Base-by-base conservation (phyloP, 2,797 vertebrate genomes). In the Adrianichthys oophorus region DNA sequence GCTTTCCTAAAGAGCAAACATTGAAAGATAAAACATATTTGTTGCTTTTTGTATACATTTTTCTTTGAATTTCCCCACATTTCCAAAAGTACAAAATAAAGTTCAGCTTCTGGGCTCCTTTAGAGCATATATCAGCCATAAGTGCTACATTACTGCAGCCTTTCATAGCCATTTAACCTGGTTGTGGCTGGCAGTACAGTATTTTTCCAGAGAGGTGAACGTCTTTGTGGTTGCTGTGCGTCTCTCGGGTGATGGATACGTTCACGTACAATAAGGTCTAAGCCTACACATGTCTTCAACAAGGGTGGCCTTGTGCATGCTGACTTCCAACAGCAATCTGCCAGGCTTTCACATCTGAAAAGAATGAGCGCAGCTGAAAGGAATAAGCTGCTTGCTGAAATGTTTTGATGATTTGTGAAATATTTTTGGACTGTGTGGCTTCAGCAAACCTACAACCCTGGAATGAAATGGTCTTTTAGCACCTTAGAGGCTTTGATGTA, bases 251-350 rank as follows among this genome's bases (percentile, higher is more conserved):
- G 85, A 89, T 82, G 76, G 85, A 87, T 85, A 70, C 12, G 43
- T 65, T 66, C 37, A 2, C 54, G 70, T 55, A 83, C 80, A 85
- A 85, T 72, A 74, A 83, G 85, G 75, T 73, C 76, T 75, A 78
- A 78, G 83, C 82, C 80, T 78, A 73, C 56, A 83, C 85, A 85
- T 68, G 77, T 80, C 82, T 70, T 77, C 83, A 72, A 81, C 82
- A 65, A 23, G 84, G 80, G 83, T 81, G 85, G 83, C 79, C 81
- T 67, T 44, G 52, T 57, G 70, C 49, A 48, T 51, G 47, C 60
- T 64, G 15, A 65, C 75, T 72, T 69, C 65, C 62, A 69, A 58
- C 59, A 65, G 63, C 51, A 74, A 66, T 68, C 59, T 16, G 58
- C 26, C 52, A 24, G 21, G 41, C 50, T 51, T 70, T 72, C 57